Evolutionary conservation across 2,888 invertebrate species (phyloP).

Genomic region (Lamellibrachia columna): DNA sequence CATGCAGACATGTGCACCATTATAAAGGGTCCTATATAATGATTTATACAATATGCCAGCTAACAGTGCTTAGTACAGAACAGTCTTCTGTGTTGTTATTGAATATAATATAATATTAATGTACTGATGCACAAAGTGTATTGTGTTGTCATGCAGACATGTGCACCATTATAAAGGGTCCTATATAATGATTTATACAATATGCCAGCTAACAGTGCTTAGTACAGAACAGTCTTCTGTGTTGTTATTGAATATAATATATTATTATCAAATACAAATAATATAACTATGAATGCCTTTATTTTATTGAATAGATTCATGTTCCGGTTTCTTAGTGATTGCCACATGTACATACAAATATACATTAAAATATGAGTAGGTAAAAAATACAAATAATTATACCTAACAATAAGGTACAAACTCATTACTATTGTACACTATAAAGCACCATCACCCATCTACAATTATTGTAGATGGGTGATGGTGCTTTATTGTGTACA

Average conservation of each 20-base stretch:
- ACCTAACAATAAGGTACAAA: neutral
- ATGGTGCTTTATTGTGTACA: neutral
- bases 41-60: neutral
- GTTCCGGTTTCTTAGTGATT: too few species aligned
- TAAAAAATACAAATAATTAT: neutral
- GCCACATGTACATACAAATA: neutral
- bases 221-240: neutral
- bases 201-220: neutral
- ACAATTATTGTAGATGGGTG: too few species aligned
- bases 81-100: neutral
- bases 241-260: neutral
- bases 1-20: neutral
- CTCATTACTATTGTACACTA: neutral
- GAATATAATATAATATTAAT: neutral
- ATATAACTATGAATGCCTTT: neutral
- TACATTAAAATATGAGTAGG: neutral
- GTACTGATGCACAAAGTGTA: neutral
- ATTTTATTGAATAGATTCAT: neutral
- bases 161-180: neutral
- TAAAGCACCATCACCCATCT: neutral
- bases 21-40: neutral
- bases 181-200: neutral
- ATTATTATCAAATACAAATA: neutral
- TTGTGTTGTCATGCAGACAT: neutral
- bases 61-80: neutral